Conservation (phyloP, 1,140 invertebrate genomes). For the Conus ventricosus region DNA sequence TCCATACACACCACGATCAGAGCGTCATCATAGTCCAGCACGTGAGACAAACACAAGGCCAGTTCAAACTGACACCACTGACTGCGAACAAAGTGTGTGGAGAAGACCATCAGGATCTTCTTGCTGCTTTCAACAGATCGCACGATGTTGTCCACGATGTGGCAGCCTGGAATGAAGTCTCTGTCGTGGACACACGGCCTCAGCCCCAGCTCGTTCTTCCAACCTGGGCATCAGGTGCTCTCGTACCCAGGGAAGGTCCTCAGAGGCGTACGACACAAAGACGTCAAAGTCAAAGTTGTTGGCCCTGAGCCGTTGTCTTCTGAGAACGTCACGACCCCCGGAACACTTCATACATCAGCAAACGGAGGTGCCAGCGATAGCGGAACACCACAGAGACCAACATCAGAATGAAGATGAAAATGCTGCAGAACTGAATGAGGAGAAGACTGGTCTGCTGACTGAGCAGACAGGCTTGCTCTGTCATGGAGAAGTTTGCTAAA, state of each 20-base stretch:
- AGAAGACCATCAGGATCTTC: conserved; percentile 54
- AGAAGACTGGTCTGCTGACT: not conserved
- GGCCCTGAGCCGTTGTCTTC: not conserved
- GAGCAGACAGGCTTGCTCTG: conserved; percentile 28
- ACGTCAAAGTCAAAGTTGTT: conserved; percentile 42
- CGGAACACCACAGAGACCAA: not conserved
- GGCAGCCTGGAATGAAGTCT: conserved; percentile 56
- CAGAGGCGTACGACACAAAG: conserved; percentile 51
- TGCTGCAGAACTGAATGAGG: not conserved
- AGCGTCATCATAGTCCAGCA: conserved; percentile 37
- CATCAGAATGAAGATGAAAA: conserved; percentile 4
- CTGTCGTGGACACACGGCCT: conserved; percentile 61
- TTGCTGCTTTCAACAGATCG: conserved; percentile 53
- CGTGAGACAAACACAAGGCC: conserved; percentile 60
- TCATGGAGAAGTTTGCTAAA: not conserved
- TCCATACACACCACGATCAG: conserved; percentile 42
- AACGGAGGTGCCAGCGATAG: conserved; percentile 21
- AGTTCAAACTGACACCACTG: conserved; percentile 71
- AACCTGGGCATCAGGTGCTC: conserved; percentile 70
- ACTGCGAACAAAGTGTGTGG: conserved; percentile 51
- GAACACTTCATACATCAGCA: conserved; percentile 22
- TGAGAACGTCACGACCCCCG: not conserved
- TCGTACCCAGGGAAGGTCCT: conserved; percentile 58
- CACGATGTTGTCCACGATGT: conserved; percentile 57
- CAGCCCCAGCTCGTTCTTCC: conserved; percentile 32